These are phyloP conservation scores for Ichneumon xanthorius DNA, from an alignment of 2,888 invertebrate genomes.

Conservation along the genomic window DNA sequence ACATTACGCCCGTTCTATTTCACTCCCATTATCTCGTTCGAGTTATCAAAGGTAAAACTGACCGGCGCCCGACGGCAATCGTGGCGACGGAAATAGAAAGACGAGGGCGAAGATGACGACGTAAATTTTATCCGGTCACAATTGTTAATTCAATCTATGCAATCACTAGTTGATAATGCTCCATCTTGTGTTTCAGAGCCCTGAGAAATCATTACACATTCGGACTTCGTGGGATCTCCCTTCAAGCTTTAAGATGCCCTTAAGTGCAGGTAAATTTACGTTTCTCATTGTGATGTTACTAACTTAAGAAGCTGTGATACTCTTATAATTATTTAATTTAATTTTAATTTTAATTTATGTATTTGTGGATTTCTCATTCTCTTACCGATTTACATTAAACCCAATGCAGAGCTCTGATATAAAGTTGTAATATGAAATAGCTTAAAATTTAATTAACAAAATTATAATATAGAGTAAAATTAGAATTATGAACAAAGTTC, in stretches of 20 bases:
- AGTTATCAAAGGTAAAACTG: too few relatives aligned
- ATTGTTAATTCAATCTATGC: neutral
- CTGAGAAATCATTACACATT: neutral
- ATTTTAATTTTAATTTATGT: too few relatives aligned
- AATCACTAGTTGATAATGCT: neutral
- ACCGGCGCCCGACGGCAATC: too few relatives aligned
- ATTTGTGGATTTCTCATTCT: too few relatives aligned
- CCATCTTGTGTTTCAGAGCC: constrained; percentile 28
- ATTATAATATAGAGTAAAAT: too few relatives aligned
- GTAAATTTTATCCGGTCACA: neutral
- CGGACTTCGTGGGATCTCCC: neutral
- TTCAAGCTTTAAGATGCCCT: constrained; percentile 26
- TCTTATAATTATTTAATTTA: too few relatives aligned
- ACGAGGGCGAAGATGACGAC: neutral
- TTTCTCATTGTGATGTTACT: neutral
- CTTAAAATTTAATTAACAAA: too few relatives aligned
- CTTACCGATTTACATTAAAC: too few relatives aligned
- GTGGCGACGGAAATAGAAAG: neutral
- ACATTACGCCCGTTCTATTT: too few relatives aligned
- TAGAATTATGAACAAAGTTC: neutral
- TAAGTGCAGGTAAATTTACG: constrained; percentile 38
- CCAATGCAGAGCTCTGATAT: too few relatives aligned
- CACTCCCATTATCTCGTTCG: too few relatives aligned
- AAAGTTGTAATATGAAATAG: too few relatives aligned
- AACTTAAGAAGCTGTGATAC: neutral